phyloP scores from a whole-genome alignment of 2,888 invertebrate species.

The Plutella xylostella region DNA sequence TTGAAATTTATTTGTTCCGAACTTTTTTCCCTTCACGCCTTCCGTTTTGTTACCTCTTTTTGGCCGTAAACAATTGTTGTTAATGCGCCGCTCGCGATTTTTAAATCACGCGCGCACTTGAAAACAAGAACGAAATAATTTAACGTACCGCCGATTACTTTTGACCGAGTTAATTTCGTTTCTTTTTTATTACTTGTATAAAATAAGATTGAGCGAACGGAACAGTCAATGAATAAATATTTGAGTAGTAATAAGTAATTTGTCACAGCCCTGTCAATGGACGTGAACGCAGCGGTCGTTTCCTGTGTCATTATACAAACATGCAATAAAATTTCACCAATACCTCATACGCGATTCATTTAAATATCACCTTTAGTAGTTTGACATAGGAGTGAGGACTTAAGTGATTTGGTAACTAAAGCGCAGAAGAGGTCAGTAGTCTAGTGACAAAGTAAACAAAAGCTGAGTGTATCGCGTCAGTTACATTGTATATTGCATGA shows the following conservation, averaged over 20 bases:
- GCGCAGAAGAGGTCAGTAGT: conserved; percentile 47
- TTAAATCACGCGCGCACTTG: no score
- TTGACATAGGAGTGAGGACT: not conserved
- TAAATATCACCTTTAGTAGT: not conserved
- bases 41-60: not conserved
- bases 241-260: not conserved
- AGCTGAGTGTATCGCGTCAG: conserved; percentile 15
- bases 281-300: no score
- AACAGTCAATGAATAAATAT: no score
- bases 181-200: no score
- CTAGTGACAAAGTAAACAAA: conserved; percentile 46
- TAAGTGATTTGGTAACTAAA: no score
- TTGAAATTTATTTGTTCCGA: conserved; percentile 20
- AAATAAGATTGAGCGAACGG: no score
- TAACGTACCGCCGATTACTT: no score
- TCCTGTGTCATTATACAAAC: not conserved
- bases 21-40: not conserved
- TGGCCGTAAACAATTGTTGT: no score
- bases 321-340: not conserved
- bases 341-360: not conserved
- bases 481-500: conserved; percentile 60
- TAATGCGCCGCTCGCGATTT: no score
- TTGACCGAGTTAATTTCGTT: no score
- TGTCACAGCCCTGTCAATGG: not conserved
- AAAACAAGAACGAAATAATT: no score